phyloP scores from a whole-genome alignment of 2,888 invertebrate species.

The Troilus luridus region DNA sequence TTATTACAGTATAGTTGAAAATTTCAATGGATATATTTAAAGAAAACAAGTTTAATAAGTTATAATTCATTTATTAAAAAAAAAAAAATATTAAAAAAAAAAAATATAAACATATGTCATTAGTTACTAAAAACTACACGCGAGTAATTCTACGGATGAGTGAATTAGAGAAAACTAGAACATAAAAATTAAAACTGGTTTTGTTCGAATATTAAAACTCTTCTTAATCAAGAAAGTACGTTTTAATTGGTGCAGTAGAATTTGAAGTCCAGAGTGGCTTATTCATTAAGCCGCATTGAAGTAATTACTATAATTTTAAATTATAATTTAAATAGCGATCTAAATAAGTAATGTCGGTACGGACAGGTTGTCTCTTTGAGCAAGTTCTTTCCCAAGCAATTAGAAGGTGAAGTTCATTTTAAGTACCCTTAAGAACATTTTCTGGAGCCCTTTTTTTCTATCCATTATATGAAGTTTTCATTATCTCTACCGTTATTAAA shows the following conservation, averaged over 20 bases:
- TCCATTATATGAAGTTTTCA: not conserved
- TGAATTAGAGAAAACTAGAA: not conserved
- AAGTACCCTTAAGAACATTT: not conserved
- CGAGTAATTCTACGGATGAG: not conserved
- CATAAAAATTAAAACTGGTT: not conserved
- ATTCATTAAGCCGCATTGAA: not conserved
- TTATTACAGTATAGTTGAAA: too few relatives aligned
- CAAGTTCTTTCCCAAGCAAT: not conserved
- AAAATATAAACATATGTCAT: too few relatives aligned
- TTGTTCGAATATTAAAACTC: not conserved
- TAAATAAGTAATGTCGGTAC: constrained; percentile 4
- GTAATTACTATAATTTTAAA: constrained; percentile 8
- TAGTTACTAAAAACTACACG: not conserved
- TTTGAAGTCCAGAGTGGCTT: not conserved
- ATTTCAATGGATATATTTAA: too few relatives aligned
- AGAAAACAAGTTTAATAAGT: too few relatives aligned
- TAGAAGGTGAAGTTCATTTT: not conserved
- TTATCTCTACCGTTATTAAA: not conserved
- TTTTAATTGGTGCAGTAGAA: not conserved
- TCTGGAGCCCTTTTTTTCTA: not conserved
- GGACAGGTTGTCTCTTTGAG: not conserved
- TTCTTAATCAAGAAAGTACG: not conserved
- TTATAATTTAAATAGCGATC: not conserved
- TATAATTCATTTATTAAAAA: too few relatives aligned
- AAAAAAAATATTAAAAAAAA: too few relatives aligned